A percentile compares a stretch with the other conserved stretches of the same genome.
These are phyloP conservation scores for Jaculus jaculus DNA, from an alignment of 2,113 vertebrate genomes.

Conservation along the genomic window DNA sequence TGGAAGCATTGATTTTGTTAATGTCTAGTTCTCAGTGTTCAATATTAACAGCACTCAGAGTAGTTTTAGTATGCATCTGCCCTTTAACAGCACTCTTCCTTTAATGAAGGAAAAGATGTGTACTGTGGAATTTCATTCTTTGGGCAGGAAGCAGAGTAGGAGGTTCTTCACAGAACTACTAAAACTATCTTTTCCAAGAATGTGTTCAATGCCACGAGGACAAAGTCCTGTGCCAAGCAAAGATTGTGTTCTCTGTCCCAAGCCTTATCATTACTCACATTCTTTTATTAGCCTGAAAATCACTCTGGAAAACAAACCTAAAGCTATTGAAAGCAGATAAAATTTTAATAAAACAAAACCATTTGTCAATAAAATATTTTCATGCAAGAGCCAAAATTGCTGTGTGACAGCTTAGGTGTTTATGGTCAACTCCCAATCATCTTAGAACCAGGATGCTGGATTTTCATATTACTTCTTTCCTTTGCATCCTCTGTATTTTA, in stretches of 20 bases:
- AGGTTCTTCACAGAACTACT: not conserved
- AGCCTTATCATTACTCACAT: constrained; percentile 59
- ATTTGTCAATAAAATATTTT: constrained; percentile 53
- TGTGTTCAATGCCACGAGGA: not conserved
- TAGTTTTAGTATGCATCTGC: constrained; percentile 1
- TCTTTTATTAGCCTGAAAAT: constrained; percentile 59
- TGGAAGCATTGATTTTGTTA: not conserved
- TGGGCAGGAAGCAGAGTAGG: not conserved
- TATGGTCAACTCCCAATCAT: constrained; percentile 6
- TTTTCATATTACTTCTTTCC: constrained; percentile 34
- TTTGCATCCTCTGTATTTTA: constrained; percentile 3
- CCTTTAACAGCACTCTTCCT: constrained; percentile 41
- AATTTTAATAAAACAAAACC: constrained; percentile 58
- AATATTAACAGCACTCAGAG: constrained; percentile 21
- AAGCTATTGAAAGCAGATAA: constrained; percentile 47
- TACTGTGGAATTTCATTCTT: constrained; percentile 30
- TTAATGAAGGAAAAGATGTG: constrained; percentile 29
- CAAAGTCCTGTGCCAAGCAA: not conserved
- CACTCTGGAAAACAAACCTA: constrained; percentile 54
- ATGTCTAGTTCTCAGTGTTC: constrained; percentile 9
- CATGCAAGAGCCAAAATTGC: constrained; percentile 11
- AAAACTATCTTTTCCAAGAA: not conserved
- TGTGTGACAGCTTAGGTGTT: not conserved
- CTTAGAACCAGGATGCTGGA: not conserved
- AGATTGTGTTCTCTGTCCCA: not conserved